Evolutionary conservation across 2,888 invertebrate genomes (phyloP).

Genomic region (Operophtera brumata): DNA sequence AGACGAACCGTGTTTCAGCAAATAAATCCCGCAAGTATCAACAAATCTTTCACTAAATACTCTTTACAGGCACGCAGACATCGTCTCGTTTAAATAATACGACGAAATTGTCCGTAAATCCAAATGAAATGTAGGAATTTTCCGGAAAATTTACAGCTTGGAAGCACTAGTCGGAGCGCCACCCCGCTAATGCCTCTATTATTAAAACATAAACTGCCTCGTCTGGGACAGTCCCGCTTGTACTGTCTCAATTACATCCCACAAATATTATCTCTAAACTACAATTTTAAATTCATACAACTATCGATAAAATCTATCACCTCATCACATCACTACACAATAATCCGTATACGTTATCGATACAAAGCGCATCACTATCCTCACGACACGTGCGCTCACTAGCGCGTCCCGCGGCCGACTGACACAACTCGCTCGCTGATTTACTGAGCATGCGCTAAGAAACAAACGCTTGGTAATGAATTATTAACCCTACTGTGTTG

Average conservation of each 20-base stretch:
- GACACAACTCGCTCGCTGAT: conserved; percentile 55
- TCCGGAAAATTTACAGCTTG: conserved; percentile 14
- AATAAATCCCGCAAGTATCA: conserved; percentile 9
- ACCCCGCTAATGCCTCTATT: conserved; percentile 56
- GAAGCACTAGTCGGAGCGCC: conserved; percentile 34
- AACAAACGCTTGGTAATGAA: conserved; percentile 19
- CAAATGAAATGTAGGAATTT: conserved; percentile 4
- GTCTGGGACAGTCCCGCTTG: conserved; percentile 20
- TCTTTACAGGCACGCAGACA: not conserved
- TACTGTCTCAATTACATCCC: conserved; percentile 10
- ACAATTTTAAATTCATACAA: conserved; percentile 2
- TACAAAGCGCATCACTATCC: conserved; percentile 19
- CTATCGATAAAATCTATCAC: conserved; percentile 24
- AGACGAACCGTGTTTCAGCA: conserved; percentile 6
- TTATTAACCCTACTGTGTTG: conserved; percentile 33
- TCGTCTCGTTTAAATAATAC: not conserved
- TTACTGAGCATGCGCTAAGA: conserved; percentile 45
- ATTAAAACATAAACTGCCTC: conserved; percentile 60
- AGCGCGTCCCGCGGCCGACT: conserved; percentile 57
- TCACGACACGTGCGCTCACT: conserved; percentile 39
- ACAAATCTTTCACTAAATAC: conserved; percentile 4
- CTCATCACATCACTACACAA: conserved; percentile 56
- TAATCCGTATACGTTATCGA: conserved; percentile 23
- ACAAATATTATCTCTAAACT: conserved; percentile 34
- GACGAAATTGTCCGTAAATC: not conserved